Evolutionary conservation across 2,113 vertebrate genomes (phyloP).

Genomic region (Leptobrachium leishanense): DNA sequence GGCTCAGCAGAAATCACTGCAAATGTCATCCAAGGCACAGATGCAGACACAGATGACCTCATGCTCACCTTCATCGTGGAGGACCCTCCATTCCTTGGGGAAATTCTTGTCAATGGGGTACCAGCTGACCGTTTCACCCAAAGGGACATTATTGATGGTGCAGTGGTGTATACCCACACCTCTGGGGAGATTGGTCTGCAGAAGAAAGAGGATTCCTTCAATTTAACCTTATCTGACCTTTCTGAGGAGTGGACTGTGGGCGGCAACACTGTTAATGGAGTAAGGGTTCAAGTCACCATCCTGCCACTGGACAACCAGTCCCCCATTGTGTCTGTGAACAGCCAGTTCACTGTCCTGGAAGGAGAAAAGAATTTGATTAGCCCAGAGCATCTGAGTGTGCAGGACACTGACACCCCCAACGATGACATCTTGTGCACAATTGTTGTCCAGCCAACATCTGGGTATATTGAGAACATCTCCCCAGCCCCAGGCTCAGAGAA

Average conservation of each 20-base stretch:
- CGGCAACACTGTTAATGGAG: constrained; percentile 78
- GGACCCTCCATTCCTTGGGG: constrained; percentile 77
- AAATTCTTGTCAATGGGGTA: constrained; percentile 80
- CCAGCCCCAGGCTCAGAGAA: constrained; percentile 94
- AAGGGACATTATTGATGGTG: constrained; percentile 85
- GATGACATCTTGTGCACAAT: constrained; percentile 92
- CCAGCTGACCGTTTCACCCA: constrained; percentile 83
- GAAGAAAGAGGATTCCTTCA: constrained; percentile 84
- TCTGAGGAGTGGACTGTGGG: constrained; percentile 87
- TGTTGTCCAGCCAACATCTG: constrained; percentile 83
- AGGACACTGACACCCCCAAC: constrained; percentile 79
- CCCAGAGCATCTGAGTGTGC: constrained; percentile 73
- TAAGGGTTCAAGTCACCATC: constrained; percentile 87
- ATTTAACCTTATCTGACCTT: constrained; percentile 85
- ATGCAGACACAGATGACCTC: constrained; percentile 83
- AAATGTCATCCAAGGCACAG: constrained; percentile 79
- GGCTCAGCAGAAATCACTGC: constrained; percentile 87
- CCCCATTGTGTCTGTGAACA: constrained; percentile 79
- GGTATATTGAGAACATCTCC: constrained; percentile 92
- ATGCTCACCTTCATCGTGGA: constrained; percentile 88
- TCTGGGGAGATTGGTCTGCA: constrained; percentile 85
- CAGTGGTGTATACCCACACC: constrained; percentile 84
- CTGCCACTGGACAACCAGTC: constrained; percentile 89
- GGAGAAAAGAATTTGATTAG: constrained; percentile 80
- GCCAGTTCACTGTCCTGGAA: constrained; percentile 77